Conservation (phyloP, 2,797 vertebrate species). For the Sandelia bainsii region DNA sequence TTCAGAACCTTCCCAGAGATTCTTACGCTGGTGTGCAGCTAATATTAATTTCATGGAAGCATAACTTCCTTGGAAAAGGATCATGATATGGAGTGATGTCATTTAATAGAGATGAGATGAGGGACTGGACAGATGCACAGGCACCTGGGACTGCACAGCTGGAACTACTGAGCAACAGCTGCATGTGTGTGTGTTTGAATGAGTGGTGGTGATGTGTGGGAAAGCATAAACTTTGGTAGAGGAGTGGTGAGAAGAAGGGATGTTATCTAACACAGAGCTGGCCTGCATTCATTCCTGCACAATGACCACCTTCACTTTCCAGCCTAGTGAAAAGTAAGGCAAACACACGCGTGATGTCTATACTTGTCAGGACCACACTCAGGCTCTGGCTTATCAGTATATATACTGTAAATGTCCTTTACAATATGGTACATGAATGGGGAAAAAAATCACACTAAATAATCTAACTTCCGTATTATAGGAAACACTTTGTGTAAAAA, state of each 20-base stretch:
- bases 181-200: slow-evolving; percentile 31
- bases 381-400: neutral
- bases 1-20: slow-evolving; percentile 44
- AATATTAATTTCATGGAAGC: slow-evolving; percentile 63
- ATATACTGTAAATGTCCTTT: too few species aligned
- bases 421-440: neutral
- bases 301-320: slow-evolving; percentile 29
- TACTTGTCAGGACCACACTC: slow-evolving; percentile 2
- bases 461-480: too few species aligned
- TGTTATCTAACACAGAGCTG: slow-evolving; percentile 32
- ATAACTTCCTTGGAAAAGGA: slow-evolving; percentile 62
- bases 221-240: slow-evolving; percentile 40
- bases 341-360: neutral
- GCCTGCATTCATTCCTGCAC: slow-evolving; percentile 28
- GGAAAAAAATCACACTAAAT: too few species aligned
- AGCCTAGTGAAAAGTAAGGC: neutral
- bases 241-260: slow-evolving; percentile 40
- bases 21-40: slow-evolving; percentile 45
- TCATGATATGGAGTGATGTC: slow-evolving; percentile 71
- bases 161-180: slow-evolving; percentile 78
- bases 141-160: slow-evolving; percentile 76
- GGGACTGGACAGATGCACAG: slow-evolving; percentile 36
- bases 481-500: too few species aligned
- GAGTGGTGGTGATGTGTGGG: slow-evolving; percentile 42
- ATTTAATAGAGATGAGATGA: slow-evolving; percentile 71